Evolutionary conservation across 2,113 vertebrate genomes (phyloP).

Genomic region (Engystomops pustulosus): DNA sequence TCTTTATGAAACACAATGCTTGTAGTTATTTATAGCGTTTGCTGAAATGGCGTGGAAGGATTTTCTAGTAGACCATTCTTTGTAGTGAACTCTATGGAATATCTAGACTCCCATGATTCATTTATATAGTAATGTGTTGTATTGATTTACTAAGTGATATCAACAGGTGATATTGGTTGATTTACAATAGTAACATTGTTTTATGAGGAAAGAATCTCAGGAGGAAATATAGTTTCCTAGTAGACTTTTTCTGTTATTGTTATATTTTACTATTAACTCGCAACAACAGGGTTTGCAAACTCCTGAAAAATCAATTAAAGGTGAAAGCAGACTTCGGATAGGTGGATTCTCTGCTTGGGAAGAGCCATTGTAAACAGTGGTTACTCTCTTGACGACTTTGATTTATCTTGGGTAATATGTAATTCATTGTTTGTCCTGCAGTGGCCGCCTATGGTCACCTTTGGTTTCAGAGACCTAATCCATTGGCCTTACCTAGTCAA

Average conservation of each 20-base stretch:
- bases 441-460: no score
- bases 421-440: no score
- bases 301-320: no score
- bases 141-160: slow-evolving; percentile 13
- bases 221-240: background rate
- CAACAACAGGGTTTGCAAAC: background rate
- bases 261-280: background rate
- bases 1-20: background rate
- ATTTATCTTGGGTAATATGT: no score
- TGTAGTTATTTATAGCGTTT: background rate
- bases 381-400: no score
- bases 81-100: background rate
- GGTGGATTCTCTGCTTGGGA: no score
- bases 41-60: background rate
- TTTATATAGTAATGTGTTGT: background rate
- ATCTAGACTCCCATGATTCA: background rate
- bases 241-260: no score
- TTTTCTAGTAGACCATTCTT: background rate
- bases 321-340: no score
- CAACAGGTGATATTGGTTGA: background rate
- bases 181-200: background rate
- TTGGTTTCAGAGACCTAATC: no score
- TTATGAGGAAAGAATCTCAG: background rate
- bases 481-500: no score
- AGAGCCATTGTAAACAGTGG: no score